phyloP scores from a whole-genome alignment of 1,140 invertebrate species.

The Zaprionus africanus region DNA sequence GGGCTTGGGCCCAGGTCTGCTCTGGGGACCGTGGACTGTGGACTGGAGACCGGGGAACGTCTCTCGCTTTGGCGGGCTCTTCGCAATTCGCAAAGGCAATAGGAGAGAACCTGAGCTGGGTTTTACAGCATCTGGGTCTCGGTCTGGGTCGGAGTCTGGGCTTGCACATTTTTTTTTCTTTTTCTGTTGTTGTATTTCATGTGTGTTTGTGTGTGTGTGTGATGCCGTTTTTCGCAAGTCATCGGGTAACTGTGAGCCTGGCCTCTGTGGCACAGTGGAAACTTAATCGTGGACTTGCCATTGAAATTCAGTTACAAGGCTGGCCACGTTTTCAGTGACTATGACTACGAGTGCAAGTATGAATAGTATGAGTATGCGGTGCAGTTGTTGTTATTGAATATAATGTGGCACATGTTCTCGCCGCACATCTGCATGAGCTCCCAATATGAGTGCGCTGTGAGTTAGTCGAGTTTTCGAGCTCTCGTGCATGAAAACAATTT shows the following conservation, averaged over 20 bases:
- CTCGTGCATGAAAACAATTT: constrained; percentile 51
- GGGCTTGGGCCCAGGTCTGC: constrained; percentile 34
- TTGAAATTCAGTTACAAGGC: constrained; percentile 84
- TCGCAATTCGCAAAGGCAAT: constrained; percentile 58
- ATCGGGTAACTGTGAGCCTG: constrained; percentile 77
- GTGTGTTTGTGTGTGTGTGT: constrained; percentile 39
- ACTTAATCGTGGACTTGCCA: constrained; percentile 83
- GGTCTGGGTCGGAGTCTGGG: constrained; percentile 49
- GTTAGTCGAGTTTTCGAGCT: constrained; percentile 3
- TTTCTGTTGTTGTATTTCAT: neutral
- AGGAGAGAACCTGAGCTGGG: constrained; percentile 42
- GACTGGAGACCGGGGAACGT: constrained; percentile 13
- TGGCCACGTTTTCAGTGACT: constrained; percentile 64
- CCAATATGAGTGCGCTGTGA: neutral
- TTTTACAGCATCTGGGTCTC: constrained; percentile 65
- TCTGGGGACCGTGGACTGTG: constrained; percentile 11
- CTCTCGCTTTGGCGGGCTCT: constrained; percentile 7
- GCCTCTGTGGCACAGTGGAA: constrained; percentile 68
- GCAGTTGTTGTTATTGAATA: constrained; percentile 63
- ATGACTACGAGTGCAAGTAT: constrained; percentile 28
- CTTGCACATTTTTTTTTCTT: constrained; percentile 66
- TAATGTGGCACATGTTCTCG: constrained; percentile 42
- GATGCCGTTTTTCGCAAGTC: constrained; percentile 81
- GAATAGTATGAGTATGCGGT: constrained; percentile 24
- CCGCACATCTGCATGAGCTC: constrained; percentile 33